Evolutionary conservation across 2,113 vertebrate species (phyloP).

Genomic region (Myrmophylax atrothorax): DNA sequence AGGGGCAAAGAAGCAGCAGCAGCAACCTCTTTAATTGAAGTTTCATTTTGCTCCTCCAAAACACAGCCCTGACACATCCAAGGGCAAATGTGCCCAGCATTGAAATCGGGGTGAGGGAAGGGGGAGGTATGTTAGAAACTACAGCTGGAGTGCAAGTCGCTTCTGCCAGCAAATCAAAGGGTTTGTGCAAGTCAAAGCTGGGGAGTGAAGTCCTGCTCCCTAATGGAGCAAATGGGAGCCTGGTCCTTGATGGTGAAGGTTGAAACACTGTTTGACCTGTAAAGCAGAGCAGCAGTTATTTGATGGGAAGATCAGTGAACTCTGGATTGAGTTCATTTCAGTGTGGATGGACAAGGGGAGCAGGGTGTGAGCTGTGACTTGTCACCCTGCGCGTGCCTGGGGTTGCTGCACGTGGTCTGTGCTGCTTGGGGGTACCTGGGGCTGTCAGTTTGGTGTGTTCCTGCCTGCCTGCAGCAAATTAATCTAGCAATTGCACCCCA

Average conservation of each 20-base stretch:
- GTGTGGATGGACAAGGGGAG: not conserved
- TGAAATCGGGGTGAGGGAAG: not conserved
- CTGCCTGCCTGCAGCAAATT: not conserved
- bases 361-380: not conserved
- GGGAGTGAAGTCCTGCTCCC: not conserved
- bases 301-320: not conserved
- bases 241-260: not conserved
- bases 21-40: not conserved
- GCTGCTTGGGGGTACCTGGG: not conserved
- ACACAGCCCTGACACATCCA: not conserved
- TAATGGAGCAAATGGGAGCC: not conserved
- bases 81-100: not conserved
- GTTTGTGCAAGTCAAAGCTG: not conserved
- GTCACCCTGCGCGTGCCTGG: accelerated
- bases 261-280: not conserved
- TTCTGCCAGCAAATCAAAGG: not conserved
- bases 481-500: not conserved
- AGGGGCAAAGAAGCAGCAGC: not conserved
- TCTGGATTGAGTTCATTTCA: not conserved
- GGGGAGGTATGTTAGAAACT: not conserved
- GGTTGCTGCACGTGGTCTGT: not conserved
- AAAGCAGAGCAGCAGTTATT: not conserved
- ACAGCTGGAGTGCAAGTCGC: not conserved
- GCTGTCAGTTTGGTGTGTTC: not conserved
- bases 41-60: not conserved